Evolutionary conservation across 2,797 vertebrate species (phyloP), one percentile per base, ranked within the genome.

Genomic region (Dallia pectoralis): DNA sequence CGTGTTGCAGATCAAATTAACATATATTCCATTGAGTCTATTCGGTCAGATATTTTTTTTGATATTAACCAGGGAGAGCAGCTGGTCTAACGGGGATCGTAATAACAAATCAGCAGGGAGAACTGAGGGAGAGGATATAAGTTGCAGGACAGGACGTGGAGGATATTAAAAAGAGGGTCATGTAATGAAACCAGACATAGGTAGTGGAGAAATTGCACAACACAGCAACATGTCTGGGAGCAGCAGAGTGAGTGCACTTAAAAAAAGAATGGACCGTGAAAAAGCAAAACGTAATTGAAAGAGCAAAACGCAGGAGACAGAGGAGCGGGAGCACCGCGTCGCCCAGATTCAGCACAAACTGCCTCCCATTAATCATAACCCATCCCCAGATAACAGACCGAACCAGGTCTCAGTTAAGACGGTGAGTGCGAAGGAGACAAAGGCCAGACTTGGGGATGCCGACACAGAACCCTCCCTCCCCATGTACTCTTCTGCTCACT

Each of bases 101-200:
- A 44, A 44, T 44, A 6, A 44, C 40, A 44, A 9, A 44, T 8
- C 40, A 44, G 40, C 36, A 32, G 36, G 33, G 33, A 30, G 15
- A 9, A 47, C 8, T 22, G 22, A 25, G 16, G 12, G 12, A 29
- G 2, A 29, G 53, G 22, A 16, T 25, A 47, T 29, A 44, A 40
- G 25, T 12, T 8, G 29, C 67, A 65, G 22, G 48, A 22, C 18
- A 14, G 49, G 25, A 49, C 12, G 33, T 36, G 33, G 69, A 40
- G 65, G 40, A 53, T 36, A 33, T 0, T 19, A 12, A 7, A 19
- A 69, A 25, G 49, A 3, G 15, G 33, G 22, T 90, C 86, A 86
- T 18, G 15, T 40, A n/a, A 59, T 1, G 15, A 11, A 29, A n/a
- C 7, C 18, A 48, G 32, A 14, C 18, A 59, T 22, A 16, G 63